Percentiles rank a stretch among this genome's conserved stretches.
phyloP scores from a whole-genome alignment of 2,888 invertebrate genomes.

The Chrysolina haemoptera region DNA sequence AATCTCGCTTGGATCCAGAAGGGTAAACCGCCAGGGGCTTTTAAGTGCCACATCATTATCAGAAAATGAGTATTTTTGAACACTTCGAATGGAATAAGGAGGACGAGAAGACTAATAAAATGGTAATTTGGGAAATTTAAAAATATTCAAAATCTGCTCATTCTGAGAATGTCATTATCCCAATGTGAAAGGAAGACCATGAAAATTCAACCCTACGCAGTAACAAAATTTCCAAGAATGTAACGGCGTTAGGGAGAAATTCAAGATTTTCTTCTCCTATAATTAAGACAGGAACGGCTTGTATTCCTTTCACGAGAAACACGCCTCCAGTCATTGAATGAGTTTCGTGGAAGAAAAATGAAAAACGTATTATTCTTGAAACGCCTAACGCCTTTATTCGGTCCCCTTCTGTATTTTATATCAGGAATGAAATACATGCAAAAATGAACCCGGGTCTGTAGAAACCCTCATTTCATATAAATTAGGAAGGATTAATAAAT shows the following conservation, averaged over 20 bases:
- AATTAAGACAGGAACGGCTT: background rate
- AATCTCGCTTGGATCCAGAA: background rate
- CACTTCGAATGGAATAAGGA: background rate
- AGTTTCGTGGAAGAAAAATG: background rate
- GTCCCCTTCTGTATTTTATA: no score
- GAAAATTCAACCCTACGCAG: background rate
- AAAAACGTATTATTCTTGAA: no score
- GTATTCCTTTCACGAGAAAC: background rate
- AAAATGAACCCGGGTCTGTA: no score
- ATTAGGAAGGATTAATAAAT: no score
- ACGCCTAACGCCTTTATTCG: no score
- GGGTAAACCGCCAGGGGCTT: background rate
- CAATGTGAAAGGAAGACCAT: background rate
- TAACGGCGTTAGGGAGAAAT: background rate
- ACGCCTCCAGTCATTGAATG: background rate
- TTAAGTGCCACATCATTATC: background rate
- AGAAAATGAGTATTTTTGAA: background rate
- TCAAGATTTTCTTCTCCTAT: background rate
- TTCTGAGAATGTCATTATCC: background rate
- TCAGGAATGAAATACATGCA: no score
- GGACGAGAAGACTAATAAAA: background rate
- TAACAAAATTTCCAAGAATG: background rate
- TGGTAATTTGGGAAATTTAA: background rate
- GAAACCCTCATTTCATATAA: no score
- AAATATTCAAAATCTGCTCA: background rate